Percentiles rank a stretch among this genome's conserved stretches.
phyloP scores from a whole-genome alignment of 2,797 vertebrate genomes.

The Coilia nasus region DNA sequence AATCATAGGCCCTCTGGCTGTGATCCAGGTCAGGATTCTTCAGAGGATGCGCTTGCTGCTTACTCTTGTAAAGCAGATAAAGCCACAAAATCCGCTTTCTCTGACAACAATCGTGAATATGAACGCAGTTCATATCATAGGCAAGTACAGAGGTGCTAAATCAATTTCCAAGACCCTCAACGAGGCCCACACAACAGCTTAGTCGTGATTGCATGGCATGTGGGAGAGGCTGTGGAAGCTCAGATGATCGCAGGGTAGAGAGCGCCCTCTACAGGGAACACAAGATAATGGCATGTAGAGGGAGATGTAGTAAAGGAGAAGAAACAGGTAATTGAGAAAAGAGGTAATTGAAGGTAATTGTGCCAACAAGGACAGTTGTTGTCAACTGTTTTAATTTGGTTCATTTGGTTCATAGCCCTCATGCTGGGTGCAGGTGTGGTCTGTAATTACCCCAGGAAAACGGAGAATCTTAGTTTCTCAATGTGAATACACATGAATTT shows the following conservation, averaged over 20 bases:
- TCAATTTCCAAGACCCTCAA: background rate
- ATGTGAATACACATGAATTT: too few relatives aligned
- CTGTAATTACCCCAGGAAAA: too few relatives aligned
- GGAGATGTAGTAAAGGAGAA: background rate
- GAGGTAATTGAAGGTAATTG: too few relatives aligned
- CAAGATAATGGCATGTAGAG: background rate
- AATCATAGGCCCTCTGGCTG: slow-evolving; percentile 7
- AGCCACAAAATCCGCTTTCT: slow-evolving; percentile 15
- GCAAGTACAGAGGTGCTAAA: background rate
- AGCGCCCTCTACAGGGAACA: slow-evolving; percentile 3
- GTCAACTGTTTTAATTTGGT: background rate
- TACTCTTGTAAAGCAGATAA: slow-evolving; percentile 9
- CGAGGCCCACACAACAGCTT: background rate
- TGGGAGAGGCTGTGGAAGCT: background rate
- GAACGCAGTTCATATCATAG: background rate
- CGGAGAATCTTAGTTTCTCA: too few relatives aligned
- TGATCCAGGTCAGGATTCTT: slow-evolving; percentile 2
- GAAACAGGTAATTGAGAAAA: background rate
- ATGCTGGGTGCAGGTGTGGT: background rate
- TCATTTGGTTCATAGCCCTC: background rate
- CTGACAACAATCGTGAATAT: background rate
- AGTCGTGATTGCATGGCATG: slow-evolving; percentile 1
- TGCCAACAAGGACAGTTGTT: too few relatives aligned
- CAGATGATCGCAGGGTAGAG: background rate
- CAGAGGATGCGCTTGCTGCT: background rate